phyloP scores from a whole-genome alignment of 2,797 vertebrate species.

The Mallotus villosus region DNA sequence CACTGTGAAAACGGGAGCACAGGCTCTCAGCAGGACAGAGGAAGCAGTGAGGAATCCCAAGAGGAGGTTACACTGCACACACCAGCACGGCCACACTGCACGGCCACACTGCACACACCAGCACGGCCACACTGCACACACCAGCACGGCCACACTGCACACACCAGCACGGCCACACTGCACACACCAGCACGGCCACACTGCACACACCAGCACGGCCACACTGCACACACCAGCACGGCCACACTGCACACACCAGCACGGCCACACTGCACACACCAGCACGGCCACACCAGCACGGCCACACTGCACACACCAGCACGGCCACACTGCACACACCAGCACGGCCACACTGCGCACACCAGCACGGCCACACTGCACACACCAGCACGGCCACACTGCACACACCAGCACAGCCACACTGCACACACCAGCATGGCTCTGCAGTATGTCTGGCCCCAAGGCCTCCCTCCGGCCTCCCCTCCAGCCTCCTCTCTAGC shows the following conservation, averaged over 20 bases:
- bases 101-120: background rate
- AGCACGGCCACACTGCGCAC: background rate
- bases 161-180: background rate
- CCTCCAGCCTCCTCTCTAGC: too few species aligned
- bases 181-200: background rate
- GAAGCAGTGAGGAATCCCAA: background rate
- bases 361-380: background rate
- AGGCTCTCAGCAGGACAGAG: slow-evolving; percentile 1
- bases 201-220: background rate
- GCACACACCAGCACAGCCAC: background rate
- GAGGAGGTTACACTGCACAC: background rate
- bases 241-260: background rate
- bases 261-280: background rate
- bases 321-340: too few species aligned
- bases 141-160: background rate
- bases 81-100: background rate
- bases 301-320: background rate
- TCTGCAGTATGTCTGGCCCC: too few species aligned
- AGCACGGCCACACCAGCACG: background rate
- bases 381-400: background rate
- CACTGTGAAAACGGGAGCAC: background rate
- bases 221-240: too few species aligned
- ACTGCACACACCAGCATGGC: too few species aligned
- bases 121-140: background rate
- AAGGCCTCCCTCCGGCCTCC: too few species aligned